These are phyloP conservation scores for Zaprionus bogoriensis DNA, from an alignment of 2,888 invertebrate species.

Conservation along the genomic window DNA sequence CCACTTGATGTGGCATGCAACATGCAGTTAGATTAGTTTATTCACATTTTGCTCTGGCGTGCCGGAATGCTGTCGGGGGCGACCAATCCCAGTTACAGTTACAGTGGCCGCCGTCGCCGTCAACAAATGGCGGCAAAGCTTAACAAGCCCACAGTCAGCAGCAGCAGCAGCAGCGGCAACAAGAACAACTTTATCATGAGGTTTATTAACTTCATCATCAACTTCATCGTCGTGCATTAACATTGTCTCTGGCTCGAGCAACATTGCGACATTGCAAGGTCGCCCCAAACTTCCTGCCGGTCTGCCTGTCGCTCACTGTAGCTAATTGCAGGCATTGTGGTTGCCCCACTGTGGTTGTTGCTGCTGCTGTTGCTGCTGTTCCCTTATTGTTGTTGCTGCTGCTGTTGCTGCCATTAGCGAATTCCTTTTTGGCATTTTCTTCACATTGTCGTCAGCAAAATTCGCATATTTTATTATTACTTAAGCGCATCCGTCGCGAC, in stretches of 20 bases:
- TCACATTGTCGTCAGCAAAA: constrained; percentile 57
- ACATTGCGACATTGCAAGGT: constrained; percentile 71
- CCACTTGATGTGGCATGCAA: constrained; percentile 61
- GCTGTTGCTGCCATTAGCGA: constrained; percentile 44
- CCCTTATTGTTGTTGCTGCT: constrained; percentile 19
- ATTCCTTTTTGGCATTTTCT: constrained; percentile 57
- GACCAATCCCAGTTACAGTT: constrained; percentile 50
- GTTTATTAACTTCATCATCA: constrained; percentile 4
- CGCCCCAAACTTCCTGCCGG: constrained; percentile 64
- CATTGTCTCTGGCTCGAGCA: no score
- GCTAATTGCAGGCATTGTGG: constrained; percentile 59
- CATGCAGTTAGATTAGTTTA: constrained; percentile 66
- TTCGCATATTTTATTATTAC: constrained; percentile 62
- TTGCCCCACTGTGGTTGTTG: background rate
- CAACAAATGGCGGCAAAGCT: constrained; percentile 59
- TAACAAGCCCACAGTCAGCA: constrained; percentile 45
- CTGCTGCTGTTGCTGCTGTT: constrained; percentile 7
- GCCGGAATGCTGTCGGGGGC: constrained; percentile 61
- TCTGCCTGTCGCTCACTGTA: constrained; percentile 41
- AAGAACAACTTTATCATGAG: background rate
- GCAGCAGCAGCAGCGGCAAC: constrained; percentile 8
- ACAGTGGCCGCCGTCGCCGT: constrained; percentile 17
- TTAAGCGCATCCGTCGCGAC: constrained; percentile 52
- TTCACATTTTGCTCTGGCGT: constrained; percentile 59
- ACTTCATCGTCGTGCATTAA: constrained; percentile 29